These are phyloP conservation scores for Cyphomyrus plagiostoma DNA, from an alignment of 2,113 vertebrate genomes.

Conservation along the genomic window DNA sequence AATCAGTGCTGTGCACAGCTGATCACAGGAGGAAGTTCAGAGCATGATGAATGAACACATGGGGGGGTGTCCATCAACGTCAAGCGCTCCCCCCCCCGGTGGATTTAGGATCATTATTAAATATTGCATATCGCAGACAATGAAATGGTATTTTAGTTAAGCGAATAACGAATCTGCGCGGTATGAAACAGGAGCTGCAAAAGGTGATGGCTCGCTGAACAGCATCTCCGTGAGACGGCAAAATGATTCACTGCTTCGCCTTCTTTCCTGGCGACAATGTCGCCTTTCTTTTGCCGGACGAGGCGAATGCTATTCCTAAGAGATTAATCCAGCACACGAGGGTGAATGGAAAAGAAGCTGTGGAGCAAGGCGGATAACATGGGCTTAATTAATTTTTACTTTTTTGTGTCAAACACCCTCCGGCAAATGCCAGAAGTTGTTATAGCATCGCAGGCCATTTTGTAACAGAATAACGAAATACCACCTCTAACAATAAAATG, in stretches of 20 bases:
- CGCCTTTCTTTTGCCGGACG: not conserved
- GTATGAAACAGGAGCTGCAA: not conserved
- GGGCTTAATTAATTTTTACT: not conserved
- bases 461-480: not conserved
- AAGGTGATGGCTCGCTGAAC: not conserved
- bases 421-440: not conserved
- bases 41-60: not conserved
- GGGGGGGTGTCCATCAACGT: not conserved
- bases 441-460: not conserved
- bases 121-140: not conserved
- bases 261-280: not conserved
- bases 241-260: not conserved
- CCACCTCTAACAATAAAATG: not conserved
- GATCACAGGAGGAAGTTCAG: not conserved
- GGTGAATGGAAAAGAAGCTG: not conserved
- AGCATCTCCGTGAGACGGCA: not conserved
- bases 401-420: not conserved
- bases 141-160: not conserved
- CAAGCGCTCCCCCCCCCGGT: not conserved
- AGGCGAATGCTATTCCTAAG: not conserved
- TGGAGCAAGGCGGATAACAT: not conserved
- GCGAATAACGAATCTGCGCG: not conserved
- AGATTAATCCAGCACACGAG: not conserved
- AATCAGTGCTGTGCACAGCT: not conserved
- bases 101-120: not conserved